These are phyloP conservation scores for Aporophyla nigra DNA, from an alignment of 2,888 invertebrate genomes.

Conservation along the genomic window DNA sequence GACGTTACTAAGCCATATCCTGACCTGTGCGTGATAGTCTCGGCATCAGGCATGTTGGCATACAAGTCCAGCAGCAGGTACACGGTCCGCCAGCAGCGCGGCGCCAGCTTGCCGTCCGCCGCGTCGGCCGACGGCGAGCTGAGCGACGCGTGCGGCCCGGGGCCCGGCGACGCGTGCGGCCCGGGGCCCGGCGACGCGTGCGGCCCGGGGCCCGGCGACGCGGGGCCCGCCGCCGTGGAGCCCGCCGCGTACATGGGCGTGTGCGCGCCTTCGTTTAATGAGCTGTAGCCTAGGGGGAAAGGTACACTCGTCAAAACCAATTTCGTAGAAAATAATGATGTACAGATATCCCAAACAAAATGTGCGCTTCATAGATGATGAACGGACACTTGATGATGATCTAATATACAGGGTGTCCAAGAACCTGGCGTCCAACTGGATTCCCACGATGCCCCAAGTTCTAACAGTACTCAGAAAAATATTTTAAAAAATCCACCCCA, in stretches of 20 bases:
- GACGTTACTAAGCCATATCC: neutral
- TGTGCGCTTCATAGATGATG: no score
- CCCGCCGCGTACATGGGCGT: slow-evolving; percentile 91
- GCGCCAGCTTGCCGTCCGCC: slow-evolving; percentile 87
- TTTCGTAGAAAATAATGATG: no score
- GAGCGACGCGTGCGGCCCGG: slow-evolving; percentile 78
- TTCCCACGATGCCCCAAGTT: no score
- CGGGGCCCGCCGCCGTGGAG: slow-evolving; percentile 22
- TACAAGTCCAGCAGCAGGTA: slow-evolving; percentile 98
- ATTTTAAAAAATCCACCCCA: no score
- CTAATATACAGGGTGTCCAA: no score
- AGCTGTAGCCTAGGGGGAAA: slow-evolving; percentile 93
- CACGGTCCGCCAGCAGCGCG: slow-evolving; percentile 98
- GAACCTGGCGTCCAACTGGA: no score
- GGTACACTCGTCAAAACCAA: no score
- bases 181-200: slow-evolving; percentile 41
- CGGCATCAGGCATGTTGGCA: slow-evolving; percentile 98
- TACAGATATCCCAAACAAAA: no score
- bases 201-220: slow-evolving; percentile 24
- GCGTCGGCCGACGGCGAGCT: slow-evolving; percentile 60
- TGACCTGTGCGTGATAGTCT: slow-evolving; percentile 95
- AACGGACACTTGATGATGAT: no score
- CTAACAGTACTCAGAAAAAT: no score
- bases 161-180: slow-evolving; percentile 80
- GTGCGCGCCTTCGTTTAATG: slow-evolving; percentile 94